Evolutionary conservation across 2,797 vertebrate species (phyloP).

Genomic region (Rhincodon typus): DNA sequence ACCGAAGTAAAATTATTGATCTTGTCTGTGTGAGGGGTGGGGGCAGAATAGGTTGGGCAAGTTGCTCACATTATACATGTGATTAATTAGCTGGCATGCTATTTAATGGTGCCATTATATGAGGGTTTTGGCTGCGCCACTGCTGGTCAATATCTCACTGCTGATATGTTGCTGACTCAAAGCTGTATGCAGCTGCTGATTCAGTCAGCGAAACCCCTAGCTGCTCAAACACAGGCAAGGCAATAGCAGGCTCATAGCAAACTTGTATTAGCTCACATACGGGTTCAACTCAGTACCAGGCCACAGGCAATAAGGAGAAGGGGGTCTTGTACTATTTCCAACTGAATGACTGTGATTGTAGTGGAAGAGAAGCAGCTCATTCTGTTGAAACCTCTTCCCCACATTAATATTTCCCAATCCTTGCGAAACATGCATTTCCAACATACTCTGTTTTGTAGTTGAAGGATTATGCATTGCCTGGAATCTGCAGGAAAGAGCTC

Average conservation of each 20-base stretch:
- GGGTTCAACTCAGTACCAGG: not conserved
- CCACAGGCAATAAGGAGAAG: not conserved
- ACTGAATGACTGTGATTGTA: not conserved
- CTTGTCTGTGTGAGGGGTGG: not conserved
- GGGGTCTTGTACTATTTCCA: not conserved
- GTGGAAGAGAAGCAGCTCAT: not conserved
- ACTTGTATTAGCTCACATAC: no score
- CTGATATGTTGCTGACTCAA: conserved; percentile 22
- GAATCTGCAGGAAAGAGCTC: not conserved
- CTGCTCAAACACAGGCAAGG: not conserved
- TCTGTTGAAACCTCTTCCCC: not conserved
- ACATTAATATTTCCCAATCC: not conserved
- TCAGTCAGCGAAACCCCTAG: not conserved
- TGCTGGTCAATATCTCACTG: not conserved
- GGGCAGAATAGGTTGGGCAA: not conserved
- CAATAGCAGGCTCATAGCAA: not conserved
- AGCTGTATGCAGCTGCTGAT: not conserved
- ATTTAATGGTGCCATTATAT: not conserved
- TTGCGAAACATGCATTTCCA: not conserved
- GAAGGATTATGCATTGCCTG: not conserved
- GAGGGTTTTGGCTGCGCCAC: not conserved
- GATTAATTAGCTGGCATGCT: not conserved
- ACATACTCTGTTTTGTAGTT: not conserved
- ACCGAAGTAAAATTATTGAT: not conserved
- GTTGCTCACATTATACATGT: not conserved